Evolutionary conservation across 2,113 vertebrate species (phyloP).

Genomic region (Takifugu bimaculatus): DNA sequence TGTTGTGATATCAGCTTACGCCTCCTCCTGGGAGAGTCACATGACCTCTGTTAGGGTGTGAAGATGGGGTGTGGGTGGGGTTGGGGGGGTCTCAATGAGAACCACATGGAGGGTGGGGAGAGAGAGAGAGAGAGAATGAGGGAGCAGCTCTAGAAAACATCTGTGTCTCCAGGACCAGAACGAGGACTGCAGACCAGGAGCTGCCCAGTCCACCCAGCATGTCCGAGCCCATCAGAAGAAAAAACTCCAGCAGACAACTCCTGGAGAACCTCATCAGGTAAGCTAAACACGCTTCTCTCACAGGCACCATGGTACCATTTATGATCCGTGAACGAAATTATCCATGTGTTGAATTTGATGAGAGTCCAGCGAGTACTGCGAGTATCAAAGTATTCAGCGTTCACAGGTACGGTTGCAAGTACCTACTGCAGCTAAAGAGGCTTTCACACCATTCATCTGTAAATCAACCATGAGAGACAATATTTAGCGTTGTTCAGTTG

Average conservation of each 20-base stretch:
- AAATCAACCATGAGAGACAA: too few species aligned
- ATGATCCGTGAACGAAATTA: too few species aligned
- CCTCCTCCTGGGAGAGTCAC: conserved; percentile 62
- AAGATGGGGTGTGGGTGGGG: conserved; percentile 28
- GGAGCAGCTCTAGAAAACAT: conserved; percentile 27
- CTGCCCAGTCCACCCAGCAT: conserved; percentile 38
- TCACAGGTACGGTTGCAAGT: too few species aligned
- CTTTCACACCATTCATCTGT: too few species aligned
- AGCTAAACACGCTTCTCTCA: conserved; percentile 18
- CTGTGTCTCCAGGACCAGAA: conserved; percentile 21
- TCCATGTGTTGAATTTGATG: too few species aligned
- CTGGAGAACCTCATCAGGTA: conserved; percentile 85
- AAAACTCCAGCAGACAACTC: conserved; percentile 79
- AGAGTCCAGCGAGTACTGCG: too few species aligned
- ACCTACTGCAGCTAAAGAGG: too few species aligned
- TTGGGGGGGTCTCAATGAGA: conserved; percentile 66
- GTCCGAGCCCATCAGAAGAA: conserved; percentile 73
- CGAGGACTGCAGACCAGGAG: conserved; percentile 16
- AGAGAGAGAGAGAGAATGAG: conserved; percentile 32
- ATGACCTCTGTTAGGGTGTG: conserved; percentile 50
- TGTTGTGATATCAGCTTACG: conserved; percentile 65
- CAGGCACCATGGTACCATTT: too few species aligned
- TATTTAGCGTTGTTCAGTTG: too few species aligned
- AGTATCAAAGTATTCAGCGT: too few species aligned
- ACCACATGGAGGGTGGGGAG: conserved; percentile 68